phyloP scores from a whole-genome alignment of 53 echinoderm and acorn worm genomes.

The Echinometra lucunter region DNA sequence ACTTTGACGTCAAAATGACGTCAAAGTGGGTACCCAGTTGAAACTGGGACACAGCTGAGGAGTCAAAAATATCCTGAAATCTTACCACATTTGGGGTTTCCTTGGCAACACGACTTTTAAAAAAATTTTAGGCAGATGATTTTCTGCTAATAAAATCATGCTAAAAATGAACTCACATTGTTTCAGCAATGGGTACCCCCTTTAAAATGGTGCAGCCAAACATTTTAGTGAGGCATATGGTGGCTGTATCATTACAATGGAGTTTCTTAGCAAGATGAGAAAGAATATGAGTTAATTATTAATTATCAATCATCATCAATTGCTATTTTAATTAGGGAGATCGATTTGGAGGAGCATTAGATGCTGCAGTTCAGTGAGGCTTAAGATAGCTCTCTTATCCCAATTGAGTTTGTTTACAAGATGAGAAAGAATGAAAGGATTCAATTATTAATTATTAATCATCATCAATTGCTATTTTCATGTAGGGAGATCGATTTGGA shows the following conservation, averaged over 20 bases:
- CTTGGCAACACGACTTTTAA: no score
- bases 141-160: no score
- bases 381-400: conserved; percentile 86
- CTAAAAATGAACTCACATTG: no score
- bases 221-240: conserved; percentile 95
- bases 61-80: no score
- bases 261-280: no score
- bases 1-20: no score
- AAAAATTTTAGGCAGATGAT: no score
- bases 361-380: conserved; percentile 95
- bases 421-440: no score
- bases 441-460: neutral
- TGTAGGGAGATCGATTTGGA: conserved; percentile 95
- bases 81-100: no score
- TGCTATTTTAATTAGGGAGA: conserved; percentile 77
- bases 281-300: conserved; percentile 53
- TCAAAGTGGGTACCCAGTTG: no score
- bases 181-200: no score
- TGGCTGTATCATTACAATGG: conserved; percentile 84
- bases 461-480: neutral
- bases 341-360: conserved; percentile 96
- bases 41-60: no score
- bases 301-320: neutral
- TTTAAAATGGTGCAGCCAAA: conserved; percentile 93
- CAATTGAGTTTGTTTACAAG: conserved; percentile 96